Base-by-base conservation (phyloP, 2,888 invertebrate species). In the Drosophila koepferae region DNA sequence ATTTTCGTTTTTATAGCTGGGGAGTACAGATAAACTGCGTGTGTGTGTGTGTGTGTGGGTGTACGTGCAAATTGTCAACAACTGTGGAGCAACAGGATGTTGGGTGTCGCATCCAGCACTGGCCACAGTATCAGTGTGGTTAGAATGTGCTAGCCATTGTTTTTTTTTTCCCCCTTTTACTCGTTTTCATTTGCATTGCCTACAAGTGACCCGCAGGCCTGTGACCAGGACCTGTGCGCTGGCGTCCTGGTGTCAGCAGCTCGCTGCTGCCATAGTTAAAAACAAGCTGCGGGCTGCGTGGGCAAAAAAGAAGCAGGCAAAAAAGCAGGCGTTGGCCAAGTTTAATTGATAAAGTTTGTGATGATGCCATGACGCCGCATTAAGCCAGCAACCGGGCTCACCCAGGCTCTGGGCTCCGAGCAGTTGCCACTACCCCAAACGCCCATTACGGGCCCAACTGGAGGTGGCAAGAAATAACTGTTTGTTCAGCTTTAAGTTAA, bases 291-390 rank as follows among this genome's bases (percentile, higher is more conserved):
- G 87, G 89, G 79, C 80, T 51, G 84, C 71, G 70, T 76, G 76
- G 70, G 66, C 72, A 38, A 81, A 80, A 65, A 79, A 44, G 76
- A 74, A 80, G 23, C 36, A 7, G 34, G 18, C 76, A 62, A 76
- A 81, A 23, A 46, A 62, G 14, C 34, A 55, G 55, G 41, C 55
- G 31, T 31, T 81, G 66, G 74, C 73, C 90, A 86, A 86, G 90
- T 86, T 86, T 86, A 86, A 86, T 86, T 86, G 90, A 86, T 86
- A 86, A 86, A 86, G 90, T 86, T 86, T 88, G 67, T 80, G 86
- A 80, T 73, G 81, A 82, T 81, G 84, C 78, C 84, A 85, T 86
- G 86, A 82, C 82, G 84, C 74, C 84, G 86, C 90, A 86, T 81
- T 81, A 88, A 86, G 76, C 67, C 62, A 63, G 61, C 82, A 80